Conservation (phyloP, 2,797 vertebrate genomes). For the Paramormyrops hopkinsi region DNA sequence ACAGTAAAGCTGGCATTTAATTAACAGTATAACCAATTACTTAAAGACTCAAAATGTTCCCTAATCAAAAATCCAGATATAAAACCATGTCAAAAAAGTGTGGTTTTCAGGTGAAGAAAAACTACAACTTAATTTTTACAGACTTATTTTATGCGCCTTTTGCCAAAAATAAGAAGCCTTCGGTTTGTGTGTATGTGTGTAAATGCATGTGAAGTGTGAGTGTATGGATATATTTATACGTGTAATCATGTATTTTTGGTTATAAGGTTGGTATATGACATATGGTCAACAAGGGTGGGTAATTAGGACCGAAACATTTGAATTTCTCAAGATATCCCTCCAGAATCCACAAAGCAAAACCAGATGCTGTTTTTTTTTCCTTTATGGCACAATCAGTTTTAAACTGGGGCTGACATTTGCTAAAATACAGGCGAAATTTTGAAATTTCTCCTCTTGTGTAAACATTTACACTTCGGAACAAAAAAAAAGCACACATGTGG, state of each 20-base stretch:
- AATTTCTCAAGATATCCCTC: constrained; percentile 16
- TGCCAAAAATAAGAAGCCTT: not conserved
- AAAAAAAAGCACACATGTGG: constrained; percentile 20
- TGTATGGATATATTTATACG: not conserved
- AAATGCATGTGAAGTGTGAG: not conserved
- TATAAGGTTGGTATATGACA: not conserved
- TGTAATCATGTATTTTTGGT: not conserved
- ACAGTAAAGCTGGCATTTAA: not conserved
- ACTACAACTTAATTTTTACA: not conserved
- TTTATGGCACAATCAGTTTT: not conserved
- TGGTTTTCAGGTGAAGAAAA: not conserved
- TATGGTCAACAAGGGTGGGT: not conserved
- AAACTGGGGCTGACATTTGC: constrained; percentile 11
- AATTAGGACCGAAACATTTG: not conserved
- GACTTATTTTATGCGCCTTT: not conserved
- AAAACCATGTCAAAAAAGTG: not conserved
- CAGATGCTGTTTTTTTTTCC: constrained; percentile 10
- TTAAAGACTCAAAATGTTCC: not conserved
- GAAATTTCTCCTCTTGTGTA: constrained; percentile 25
- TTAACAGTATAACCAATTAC: not conserved
- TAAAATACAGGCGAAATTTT: constrained; percentile 19
- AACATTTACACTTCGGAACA: constrained; percentile 27
- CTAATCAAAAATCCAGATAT: not conserved
- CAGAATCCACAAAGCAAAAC: constrained; percentile 20
- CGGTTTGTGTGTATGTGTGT: not conserved